Evolutionary conservation across 1,140 invertebrate species (phyloP).

Genomic region (Lepidurus couesii): DNA sequence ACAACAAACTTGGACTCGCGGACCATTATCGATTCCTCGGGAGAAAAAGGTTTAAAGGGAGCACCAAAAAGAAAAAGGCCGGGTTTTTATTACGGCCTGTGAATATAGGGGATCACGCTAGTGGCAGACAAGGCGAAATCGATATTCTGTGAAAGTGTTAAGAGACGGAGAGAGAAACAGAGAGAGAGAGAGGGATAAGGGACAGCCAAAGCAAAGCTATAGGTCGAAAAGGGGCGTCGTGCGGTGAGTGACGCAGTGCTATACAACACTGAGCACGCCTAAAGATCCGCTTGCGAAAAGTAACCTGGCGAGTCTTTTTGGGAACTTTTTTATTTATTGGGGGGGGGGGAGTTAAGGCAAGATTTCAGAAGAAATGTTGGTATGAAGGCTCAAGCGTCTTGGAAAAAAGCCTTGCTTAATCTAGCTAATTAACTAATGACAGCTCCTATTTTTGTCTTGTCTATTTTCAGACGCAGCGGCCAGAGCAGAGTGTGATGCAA

Average conservation of each 20-base stretch:
- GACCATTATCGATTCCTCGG: too few relatives aligned
- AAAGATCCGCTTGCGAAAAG: background rate
- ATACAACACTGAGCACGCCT: slow-evolving; percentile 2
- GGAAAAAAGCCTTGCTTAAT: background rate
- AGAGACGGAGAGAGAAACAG: background rate
- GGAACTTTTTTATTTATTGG: too few relatives aligned
- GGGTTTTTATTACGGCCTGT: background rate
- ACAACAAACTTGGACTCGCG: too few relatives aligned
- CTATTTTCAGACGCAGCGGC: slow-evolving; percentile 72
- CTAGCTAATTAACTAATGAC: slow-evolving; percentile 25
- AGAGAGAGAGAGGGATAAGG: background rate
- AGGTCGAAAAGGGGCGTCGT: slow-evolving; percentile 7
- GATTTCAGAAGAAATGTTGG: too few relatives aligned
- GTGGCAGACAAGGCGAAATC: slow-evolving; percentile 1
- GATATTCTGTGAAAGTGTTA: background rate
- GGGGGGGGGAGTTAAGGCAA: too few relatives aligned
- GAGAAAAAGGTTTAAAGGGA: background rate
- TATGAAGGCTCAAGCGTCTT: too few relatives aligned
- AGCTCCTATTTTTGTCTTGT: slow-evolving; percentile 37
- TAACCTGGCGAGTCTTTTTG: background rate
- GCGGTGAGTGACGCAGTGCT: background rate
- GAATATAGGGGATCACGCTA: background rate
- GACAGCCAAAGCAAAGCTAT: background rate
- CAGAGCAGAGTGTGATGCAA: slow-evolving; percentile 90
- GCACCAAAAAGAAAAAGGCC: background rate